Conservation (phyloP, 23 tunicate genomes). For the Ciona savignyi region DNA sequence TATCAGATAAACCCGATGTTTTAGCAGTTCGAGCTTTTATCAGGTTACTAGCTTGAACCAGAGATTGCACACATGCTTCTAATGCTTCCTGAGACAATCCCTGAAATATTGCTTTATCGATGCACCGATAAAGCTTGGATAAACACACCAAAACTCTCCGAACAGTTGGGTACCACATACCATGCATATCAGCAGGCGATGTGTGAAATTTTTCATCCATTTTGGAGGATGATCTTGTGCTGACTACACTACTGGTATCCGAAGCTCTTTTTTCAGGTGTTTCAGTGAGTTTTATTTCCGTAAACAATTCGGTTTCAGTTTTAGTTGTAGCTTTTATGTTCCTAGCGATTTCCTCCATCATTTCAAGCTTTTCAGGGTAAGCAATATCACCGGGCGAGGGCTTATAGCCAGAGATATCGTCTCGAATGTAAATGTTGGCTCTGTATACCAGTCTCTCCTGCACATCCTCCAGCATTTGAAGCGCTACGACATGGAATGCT, state of each 20-base stretch:
- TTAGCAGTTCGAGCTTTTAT: constrained; percentile 28
- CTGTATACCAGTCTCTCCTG: constrained; percentile 96
- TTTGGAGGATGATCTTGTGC: not conserved
- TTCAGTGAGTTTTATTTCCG: constrained; percentile 61
- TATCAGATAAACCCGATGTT: constrained; percentile 10
- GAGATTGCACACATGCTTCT: constrained; percentile 91
- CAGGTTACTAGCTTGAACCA: constrained; percentile 55
- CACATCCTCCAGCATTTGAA: constrained; percentile 97
- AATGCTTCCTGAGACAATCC: constrained; percentile 98
- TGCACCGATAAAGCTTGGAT: constrained; percentile 94
- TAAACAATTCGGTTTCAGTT: constrained; percentile 34
- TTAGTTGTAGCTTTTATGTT: constrained; percentile 46
- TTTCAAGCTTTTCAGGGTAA: constrained; percentile 93
- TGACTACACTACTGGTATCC: not conserved
- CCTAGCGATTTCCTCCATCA: constrained; percentile 98
- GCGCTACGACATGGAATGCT: constrained; percentile 76
- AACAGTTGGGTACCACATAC: constrained; percentile 99
- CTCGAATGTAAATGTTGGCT: constrained; percentile 87
- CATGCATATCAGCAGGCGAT: constrained; percentile 99
- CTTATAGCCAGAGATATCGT: constrained; percentile 83
- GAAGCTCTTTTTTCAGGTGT: not conserved
- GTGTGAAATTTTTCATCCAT: constrained; percentile 50
- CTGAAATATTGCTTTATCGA: constrained; percentile 99
- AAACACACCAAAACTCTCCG: constrained; percentile 94
- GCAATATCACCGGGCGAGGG: constrained; percentile 97